Evolutionary conservation across 2,888 invertebrate species (phyloP).

Genomic region (Rhingia campestris): DNA sequence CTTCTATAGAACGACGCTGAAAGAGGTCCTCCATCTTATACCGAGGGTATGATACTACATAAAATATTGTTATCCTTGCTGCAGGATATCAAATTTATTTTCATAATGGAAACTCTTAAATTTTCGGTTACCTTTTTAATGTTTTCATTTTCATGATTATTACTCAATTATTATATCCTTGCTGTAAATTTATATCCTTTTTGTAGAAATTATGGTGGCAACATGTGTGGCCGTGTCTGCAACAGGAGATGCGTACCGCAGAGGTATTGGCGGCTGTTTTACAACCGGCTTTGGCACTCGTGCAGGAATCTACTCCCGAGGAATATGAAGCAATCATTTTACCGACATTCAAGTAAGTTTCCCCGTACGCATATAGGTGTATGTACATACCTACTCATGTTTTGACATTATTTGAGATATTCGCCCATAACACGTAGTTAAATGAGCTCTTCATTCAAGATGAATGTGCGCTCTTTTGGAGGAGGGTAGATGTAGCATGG

Average conservation of each 20-base stretch:
- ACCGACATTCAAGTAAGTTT: constrained; percentile 91
- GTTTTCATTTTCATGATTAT: constrained; percentile 3
- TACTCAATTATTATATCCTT: constrained; percentile 19
- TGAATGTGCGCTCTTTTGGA: constrained; percentile 7
- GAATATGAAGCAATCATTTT: constrained; percentile 92
- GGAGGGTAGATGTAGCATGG: not conserved
- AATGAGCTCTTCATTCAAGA: constrained; percentile 43
- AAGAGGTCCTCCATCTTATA: constrained; percentile 93
- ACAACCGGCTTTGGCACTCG: constrained; percentile 91
- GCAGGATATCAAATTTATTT: constrained; percentile 4
- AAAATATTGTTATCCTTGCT: not conserved
- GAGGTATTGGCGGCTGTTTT: constrained; percentile 94
- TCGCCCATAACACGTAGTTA: constrained; percentile 22
- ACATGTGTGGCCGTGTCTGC: constrained; percentile 95
- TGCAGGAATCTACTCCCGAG: constrained; percentile 89
- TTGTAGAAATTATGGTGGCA: constrained; percentile 96
- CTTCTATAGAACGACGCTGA: constrained; percentile 93
- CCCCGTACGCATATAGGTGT: not conserved
- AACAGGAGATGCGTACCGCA: constrained; percentile 91
- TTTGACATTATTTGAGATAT: constrained; percentile 41
- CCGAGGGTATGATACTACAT: constrained; percentile 87
- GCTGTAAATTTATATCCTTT: constrained; percentile 76
- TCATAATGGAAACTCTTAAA: not conserved
- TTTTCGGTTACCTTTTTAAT: constrained; percentile 10
- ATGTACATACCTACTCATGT: constrained; percentile 8